Conservation (phyloP, 2,888 invertebrate species). For the Nomada fabriciana region DNA sequence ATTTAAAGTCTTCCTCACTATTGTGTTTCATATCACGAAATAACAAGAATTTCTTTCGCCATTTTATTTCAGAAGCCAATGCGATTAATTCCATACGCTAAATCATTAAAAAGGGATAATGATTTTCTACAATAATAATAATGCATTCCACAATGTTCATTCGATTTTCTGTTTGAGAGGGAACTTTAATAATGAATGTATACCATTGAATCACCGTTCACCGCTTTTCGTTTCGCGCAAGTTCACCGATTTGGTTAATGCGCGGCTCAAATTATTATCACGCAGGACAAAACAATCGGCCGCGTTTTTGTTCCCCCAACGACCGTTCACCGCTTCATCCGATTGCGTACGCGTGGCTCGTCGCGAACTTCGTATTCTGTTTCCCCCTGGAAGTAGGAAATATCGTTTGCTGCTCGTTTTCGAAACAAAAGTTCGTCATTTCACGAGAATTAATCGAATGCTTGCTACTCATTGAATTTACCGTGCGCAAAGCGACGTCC, state of each 20-base stretch:
- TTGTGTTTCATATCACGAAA: too few relatives aligned
- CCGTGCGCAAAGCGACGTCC: background rate
- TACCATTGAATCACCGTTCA: background rate
- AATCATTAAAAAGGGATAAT: too few relatives aligned
- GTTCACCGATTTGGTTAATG: background rate
- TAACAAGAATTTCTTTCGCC: too few relatives aligned
- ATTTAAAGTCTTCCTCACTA: too few relatives aligned
- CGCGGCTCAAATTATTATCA: background rate
- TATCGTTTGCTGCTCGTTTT: background rate
- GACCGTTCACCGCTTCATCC: background rate
- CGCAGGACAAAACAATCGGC: background rate
- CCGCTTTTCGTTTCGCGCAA: background rate
- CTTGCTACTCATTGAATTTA: background rate
- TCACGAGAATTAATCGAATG: background rate
- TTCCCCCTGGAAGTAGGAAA: background rate
- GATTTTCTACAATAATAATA: too few relatives aligned
- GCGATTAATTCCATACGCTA: too few relatives aligned
- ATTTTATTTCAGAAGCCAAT: too few relatives aligned
- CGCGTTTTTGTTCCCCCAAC: background rate
- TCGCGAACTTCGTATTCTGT: background rate
- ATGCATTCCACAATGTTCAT: too few relatives aligned
- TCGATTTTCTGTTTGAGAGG: too few relatives aligned
- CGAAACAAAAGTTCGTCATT: background rate
- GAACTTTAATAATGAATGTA: background rate
- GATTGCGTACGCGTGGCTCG: background rate